A percentile compares a stretch with the other conserved stretches of the same genome.
Evolutionary conservation across 1,140 invertebrate genomes (phyloP).

Genomic region (Drosophila orosa): DNA sequence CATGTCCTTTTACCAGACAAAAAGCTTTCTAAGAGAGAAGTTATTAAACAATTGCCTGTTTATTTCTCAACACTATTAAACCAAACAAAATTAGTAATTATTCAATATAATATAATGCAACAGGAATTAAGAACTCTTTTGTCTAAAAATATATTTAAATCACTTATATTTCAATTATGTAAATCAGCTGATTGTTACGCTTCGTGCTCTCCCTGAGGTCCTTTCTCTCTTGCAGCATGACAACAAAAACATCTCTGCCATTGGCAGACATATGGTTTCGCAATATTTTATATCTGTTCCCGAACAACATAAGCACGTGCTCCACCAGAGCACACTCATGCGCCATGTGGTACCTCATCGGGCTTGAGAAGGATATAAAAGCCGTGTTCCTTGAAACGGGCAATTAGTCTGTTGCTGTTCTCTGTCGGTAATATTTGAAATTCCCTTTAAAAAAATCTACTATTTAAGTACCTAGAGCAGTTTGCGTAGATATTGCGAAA

Average conservation of each 20-base stretch:
- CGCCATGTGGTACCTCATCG: constrained; percentile 5
- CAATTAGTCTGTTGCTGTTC: constrained; percentile 35
- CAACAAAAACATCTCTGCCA: constrained; percentile 15
- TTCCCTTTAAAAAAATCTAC: background rate
- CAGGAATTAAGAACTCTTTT: rapidly evolving
- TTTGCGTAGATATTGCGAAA: constrained; percentile 5
- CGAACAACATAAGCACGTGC: constrained; percentile 34
- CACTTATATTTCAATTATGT: background rate
- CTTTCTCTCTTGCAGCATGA: background rate
- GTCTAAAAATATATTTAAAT: background rate
- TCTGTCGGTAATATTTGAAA: constrained; percentile 17
- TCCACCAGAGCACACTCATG: constrained; percentile 25
- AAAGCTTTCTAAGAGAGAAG: constrained; percentile 9
- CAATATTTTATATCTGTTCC: constrained; percentile 7
- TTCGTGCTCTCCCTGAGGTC: background rate
- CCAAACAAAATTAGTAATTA: background rate
- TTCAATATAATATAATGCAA: background rate
- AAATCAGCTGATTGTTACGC: constrained; percentile 17
- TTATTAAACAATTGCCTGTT: background rate
- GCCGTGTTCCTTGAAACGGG: background rate
- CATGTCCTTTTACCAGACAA: constrained; percentile 10
- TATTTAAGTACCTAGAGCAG: background rate
- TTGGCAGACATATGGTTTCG: constrained; percentile 14
- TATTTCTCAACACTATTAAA: background rate
- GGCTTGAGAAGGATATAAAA: constrained; percentile 16